A percentile compares a stretch with the other conserved stretches of the same genome.
Evolutionary conservation across 2,888 invertebrate genomes (phyloP).

Genomic region (Caenorhabditis zanzibari): DNA sequence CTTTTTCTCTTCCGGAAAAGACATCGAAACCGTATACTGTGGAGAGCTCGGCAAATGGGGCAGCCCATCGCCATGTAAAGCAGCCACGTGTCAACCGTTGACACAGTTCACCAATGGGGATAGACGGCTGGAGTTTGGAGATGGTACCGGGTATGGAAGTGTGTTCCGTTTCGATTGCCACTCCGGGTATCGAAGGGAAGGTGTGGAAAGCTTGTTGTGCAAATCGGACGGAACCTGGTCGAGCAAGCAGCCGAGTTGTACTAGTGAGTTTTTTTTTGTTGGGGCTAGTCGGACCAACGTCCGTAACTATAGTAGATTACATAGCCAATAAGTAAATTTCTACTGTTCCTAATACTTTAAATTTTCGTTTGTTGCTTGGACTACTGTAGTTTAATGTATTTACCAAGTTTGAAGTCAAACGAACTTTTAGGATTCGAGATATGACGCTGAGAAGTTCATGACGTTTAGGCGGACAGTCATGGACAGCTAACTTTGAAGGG

Average conservation of each 20-base stretch:
- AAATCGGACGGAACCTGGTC: conserved; percentile 95
- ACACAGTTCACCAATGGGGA: conserved; percentile 80
- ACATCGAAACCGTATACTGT: conserved; percentile 82
- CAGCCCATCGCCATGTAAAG: conserved; percentile 80
- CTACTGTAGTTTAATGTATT: too few relatives aligned
- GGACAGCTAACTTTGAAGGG: too few relatives aligned
- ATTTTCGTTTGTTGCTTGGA: too few relatives aligned
- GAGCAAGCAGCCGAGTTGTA: conserved; percentile 93
- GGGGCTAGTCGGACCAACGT: neutral
- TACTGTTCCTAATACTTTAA: too few relatives aligned
- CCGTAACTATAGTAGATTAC: too few relatives aligned
- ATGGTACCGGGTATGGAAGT: conserved; percentile 83
- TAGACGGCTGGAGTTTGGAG: conserved; percentile 80
- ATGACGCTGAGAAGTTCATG: too few relatives aligned
- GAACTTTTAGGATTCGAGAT: too few relatives aligned
- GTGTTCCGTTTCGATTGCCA: conserved; percentile 82
- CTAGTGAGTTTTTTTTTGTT: conserved; percentile 88
- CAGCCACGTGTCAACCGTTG: conserved; percentile 82
- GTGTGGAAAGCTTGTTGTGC: conserved; percentile 90
- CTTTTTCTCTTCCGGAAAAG: conserved; percentile 90
- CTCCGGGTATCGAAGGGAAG: conserved; percentile 80
- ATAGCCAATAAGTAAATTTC: too few relatives aligned
- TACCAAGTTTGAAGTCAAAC: too few relatives aligned
- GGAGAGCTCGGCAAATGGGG: conserved; percentile 82
- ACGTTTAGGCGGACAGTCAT: too few relatives aligned